Percentiles rank a stretch among this genome's conserved stretches.
Conservation (phyloP, 1,140 invertebrate species). For the Sipha flava region DNA sequence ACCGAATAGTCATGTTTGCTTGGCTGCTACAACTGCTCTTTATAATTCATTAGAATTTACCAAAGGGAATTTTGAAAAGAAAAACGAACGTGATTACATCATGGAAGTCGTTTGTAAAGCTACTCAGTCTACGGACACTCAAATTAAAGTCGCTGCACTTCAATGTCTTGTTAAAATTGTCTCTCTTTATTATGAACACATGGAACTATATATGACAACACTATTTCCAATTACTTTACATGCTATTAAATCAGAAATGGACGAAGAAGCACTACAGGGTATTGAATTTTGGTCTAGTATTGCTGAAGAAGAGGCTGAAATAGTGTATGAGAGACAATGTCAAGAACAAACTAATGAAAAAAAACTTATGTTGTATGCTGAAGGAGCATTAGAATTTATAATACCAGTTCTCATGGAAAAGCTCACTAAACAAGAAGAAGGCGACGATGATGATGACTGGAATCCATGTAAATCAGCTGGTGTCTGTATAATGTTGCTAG, state of each 20-base stretch:
- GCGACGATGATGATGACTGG: constrained; percentile 98
- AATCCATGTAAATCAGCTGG: constrained; percentile 98
- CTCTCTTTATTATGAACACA: constrained; percentile 96
- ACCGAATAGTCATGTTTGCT: constrained; percentile 71
- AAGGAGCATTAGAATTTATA: constrained; percentile 90
- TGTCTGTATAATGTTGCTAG: constrained; percentile 96
- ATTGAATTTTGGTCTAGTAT: constrained; percentile 99
- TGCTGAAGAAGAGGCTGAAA: constrained; percentile 97
- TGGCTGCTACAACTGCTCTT: constrained; percentile 93
- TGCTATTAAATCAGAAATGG: constrained; percentile 94
- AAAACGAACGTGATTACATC: constrained; percentile 94
- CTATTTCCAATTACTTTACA: constrained; percentile 79
- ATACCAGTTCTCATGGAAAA: constrained; percentile 90
- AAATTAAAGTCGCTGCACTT: constrained; percentile 87
- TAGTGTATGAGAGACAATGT: constrained; percentile 73
- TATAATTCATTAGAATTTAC: constrained; percentile 99
- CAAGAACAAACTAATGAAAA: background rate
- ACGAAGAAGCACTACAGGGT: constrained; percentile 94
- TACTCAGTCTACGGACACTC: constrained; percentile 73
- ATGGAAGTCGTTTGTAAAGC: constrained; percentile 98
- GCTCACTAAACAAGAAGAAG: constrained; percentile 87
- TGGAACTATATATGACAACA: constrained; percentile 95
- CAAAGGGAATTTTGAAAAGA: constrained; percentile 95
- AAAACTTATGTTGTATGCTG: constrained; percentile 63
- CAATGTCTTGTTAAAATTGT: constrained; percentile 99